Evolutionary conservation across 2,888 invertebrate species (phyloP).

Genomic region (Drosophila peninsularis): DNA sequence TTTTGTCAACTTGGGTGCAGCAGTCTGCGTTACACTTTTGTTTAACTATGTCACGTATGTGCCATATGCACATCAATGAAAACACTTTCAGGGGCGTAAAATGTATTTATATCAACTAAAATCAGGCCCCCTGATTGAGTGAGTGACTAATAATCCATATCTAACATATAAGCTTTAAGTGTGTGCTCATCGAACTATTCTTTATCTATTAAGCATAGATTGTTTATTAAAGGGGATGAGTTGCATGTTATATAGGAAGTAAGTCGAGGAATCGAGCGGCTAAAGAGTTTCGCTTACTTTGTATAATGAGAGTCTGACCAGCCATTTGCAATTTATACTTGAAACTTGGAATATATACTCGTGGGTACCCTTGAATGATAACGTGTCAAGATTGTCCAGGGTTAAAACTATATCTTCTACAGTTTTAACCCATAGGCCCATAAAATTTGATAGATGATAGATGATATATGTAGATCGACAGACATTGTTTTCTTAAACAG

Average conservation of each 20-base stretch:
- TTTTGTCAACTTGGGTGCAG: constrained; percentile 34
- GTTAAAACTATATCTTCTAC: no score
- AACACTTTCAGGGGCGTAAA: neutral
- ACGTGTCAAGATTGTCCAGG: no score
- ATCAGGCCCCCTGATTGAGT: neutral
- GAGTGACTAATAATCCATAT: neutral
- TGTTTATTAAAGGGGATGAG: neutral
- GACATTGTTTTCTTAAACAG: neutral
- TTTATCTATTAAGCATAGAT: neutral
- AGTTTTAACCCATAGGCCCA: no score
- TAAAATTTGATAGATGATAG: no score
- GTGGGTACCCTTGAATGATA: no score
- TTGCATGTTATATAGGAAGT: neutral
- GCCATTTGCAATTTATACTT: no score
- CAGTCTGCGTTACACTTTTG: constrained; percentile 11
- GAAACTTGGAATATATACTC: no score
- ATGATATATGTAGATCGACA: no score
- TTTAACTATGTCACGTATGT: constrained; percentile 9
- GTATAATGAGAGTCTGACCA: neutral
- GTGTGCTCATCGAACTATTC: neutral
- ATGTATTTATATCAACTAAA: neutral
- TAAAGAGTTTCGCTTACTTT: neutral
- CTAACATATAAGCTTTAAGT: neutral
- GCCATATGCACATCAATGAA: neutral
- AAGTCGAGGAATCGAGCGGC: neutral